These are phyloP conservation scores for Phasianus colchicus DNA, from an alignment of 2,113 vertebrate species.

Conservation along the genomic window DNA sequence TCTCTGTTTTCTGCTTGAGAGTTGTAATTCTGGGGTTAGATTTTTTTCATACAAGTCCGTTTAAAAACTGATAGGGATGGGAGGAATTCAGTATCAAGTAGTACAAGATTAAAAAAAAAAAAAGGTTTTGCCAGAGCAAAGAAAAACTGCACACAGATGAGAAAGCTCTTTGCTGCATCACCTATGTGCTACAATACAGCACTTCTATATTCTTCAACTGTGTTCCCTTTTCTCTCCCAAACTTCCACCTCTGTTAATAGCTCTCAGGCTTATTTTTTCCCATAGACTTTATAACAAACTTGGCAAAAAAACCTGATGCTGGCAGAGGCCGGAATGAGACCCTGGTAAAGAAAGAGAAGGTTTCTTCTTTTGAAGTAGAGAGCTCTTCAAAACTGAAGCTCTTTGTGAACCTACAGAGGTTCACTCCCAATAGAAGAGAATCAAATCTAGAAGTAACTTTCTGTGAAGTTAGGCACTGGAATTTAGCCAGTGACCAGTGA, in stretches of 20 bases:
- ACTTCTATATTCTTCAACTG: background rate
- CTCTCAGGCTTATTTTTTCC: background rate
- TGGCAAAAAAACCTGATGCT: background rate
- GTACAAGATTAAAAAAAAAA: background rate
- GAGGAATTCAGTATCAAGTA: background rate
- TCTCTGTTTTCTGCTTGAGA: background rate
- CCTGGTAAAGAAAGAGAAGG: background rate
- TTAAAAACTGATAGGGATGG: background rate
- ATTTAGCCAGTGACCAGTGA: background rate
- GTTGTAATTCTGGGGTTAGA: background rate
- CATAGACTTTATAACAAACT: background rate
- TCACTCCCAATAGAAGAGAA: background rate
- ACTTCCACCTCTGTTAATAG: background rate
- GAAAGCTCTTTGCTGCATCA: background rate
- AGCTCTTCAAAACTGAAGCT: background rate
- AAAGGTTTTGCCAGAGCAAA: background rate
- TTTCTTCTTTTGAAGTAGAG: background rate
- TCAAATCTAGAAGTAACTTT: background rate
- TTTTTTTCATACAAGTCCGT: background rate
- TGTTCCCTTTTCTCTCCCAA: background rate
- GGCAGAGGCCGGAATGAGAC: background rate
- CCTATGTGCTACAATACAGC: background rate
- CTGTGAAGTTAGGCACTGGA: background rate
- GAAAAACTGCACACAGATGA: background rate
- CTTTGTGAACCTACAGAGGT: background rate